phyloP scores from a whole-genome alignment of 2,888 invertebrate species.

The Mamestra brassicae region DNA sequence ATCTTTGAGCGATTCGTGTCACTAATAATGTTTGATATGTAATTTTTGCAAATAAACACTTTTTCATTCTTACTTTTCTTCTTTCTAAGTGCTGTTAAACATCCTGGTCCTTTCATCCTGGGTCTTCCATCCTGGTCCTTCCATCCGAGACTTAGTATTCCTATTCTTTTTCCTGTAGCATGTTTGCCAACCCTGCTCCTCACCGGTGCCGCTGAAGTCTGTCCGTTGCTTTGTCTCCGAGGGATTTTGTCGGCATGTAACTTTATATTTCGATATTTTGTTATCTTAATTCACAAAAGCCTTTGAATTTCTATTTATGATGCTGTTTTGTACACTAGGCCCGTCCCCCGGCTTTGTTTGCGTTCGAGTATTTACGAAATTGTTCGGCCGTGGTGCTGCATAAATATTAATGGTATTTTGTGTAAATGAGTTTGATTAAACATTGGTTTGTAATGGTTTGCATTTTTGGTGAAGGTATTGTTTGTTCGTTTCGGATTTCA shows the following conservation, averaged over 20 bases:
- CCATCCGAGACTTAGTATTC: slow-evolving; percentile 5
- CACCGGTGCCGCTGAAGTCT: slow-evolving; percentile 46
- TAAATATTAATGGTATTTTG: slow-evolving; percentile 56
- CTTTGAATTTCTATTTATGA: slow-evolving; percentile 64
- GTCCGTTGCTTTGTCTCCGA: slow-evolving; percentile 66
- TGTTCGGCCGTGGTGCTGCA: slow-evolving; percentile 49
- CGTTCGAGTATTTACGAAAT: slow-evolving; percentile 42
- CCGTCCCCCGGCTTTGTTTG: slow-evolving; percentile 34
- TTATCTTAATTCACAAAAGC: slow-evolving; percentile 67
- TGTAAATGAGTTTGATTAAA: slow-evolving; percentile 60
- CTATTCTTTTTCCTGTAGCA: neutral
- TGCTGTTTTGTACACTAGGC: slow-evolving; percentile 49
- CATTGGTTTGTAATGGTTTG: slow-evolving; percentile 47
- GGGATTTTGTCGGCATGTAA: slow-evolving; percentile 65
- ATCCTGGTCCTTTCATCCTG: slow-evolving; percentile 1
- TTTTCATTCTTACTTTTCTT: too few relatives aligned
- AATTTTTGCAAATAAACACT: too few relatives aligned
- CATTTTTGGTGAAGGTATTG: slow-evolving; percentile 41
- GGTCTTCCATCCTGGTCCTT: neutral
- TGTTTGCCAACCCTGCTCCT: slow-evolving; percentile 45
- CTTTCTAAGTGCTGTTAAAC: neutral
- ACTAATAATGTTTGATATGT: too few relatives aligned
- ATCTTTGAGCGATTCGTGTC: neutral
- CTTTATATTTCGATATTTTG: slow-evolving; percentile 69
- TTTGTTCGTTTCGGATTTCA: slow-evolving; percentile 27